A percentile compares a stretch with the other conserved stretches of the same genome.
These are phyloP conservation scores for Atlantisia rogersi DNA, from an alignment of 2,113 vertebrate species.

Conservation along the genomic window DNA sequence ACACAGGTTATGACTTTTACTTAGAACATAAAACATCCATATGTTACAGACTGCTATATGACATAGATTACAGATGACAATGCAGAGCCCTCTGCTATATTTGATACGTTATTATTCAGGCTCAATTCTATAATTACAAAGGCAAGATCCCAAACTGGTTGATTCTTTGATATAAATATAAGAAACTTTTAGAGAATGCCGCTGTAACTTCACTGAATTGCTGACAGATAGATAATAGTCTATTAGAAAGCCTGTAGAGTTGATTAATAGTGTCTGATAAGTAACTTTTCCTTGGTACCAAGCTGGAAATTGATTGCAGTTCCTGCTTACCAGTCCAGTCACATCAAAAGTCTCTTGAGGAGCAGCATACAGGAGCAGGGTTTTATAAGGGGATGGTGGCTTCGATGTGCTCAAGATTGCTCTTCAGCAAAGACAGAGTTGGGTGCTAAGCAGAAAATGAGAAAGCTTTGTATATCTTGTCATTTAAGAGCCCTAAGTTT, in stretches of 20 bases:
- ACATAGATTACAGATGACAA: conserved; percentile 7
- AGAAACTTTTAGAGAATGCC: not conserved
- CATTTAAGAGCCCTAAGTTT: not conserved
- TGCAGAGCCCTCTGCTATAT: not conserved
- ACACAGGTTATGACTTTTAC: not conserved
- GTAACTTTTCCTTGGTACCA: conserved; percentile 51
- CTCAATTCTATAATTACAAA: not conserved
- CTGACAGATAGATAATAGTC: conserved; percentile 43
- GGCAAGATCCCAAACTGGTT: not conserved
- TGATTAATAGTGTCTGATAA: conserved; percentile 63
- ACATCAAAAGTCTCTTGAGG: conserved; percentile 49
- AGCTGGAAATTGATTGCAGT: conserved; percentile 60
- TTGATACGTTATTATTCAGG: not conserved
- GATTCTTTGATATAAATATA: conserved; percentile 5
- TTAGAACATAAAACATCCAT: not conserved
- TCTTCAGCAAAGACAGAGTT: conserved; percentile 22
- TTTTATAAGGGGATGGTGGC: conserved; percentile 10
- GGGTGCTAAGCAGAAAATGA: not conserved
- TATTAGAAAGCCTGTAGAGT: not conserved
- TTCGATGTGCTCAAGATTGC: conserved; percentile 20
- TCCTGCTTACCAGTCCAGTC: conserved; percentile 58
- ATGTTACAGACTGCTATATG: not conserved
- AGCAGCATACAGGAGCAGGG: not conserved
- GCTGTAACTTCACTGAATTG: not conserved
- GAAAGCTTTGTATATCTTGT: not conserved